phyloP scores from a whole-genome alignment of 2,797 vertebrate genomes.

The Crocodylus rhombifer region DNA sequence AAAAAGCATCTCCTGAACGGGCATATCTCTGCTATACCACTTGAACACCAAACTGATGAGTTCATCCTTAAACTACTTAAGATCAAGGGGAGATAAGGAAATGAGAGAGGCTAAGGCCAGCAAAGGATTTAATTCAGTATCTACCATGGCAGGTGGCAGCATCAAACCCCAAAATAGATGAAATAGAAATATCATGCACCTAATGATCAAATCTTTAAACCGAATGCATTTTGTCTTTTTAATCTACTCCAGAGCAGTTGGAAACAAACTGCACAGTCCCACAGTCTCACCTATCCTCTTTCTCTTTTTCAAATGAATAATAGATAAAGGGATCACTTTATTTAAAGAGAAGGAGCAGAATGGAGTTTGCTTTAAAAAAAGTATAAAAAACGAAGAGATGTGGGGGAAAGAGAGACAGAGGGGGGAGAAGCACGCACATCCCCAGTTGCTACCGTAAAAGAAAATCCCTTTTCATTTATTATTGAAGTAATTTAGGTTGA shows the following conservation, averaged over 20 bases:
- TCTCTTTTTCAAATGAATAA: constrained; percentile 74
- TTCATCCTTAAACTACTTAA: not conserved
- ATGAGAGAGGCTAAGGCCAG: not conserved
- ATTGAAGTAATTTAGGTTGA: constrained; percentile 80
- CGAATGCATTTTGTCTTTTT: constrained; percentile 67
- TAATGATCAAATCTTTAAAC: constrained; percentile 47
- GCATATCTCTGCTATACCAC: rapidly evolving
- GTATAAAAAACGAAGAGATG: not conserved
- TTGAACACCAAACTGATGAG: not conserved
- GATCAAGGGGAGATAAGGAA: rapidly evolving
- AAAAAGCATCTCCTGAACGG: not conserved
- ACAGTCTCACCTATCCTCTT: constrained; percentile 71
- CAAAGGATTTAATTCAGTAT: not conserved
- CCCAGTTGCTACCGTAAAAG: constrained; percentile 61
- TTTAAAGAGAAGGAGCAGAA: constrained; percentile 75
- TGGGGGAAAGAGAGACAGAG: not conserved
- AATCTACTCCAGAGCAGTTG: constrained; percentile 50
- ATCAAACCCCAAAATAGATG: not conserved
- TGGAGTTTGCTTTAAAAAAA: constrained; percentile 69
- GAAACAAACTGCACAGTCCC: constrained; percentile 63
- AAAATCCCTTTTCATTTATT: constrained; percentile 72
- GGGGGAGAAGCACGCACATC: not conserved
- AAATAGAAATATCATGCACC: constrained; percentile 30
- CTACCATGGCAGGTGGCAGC: not conserved
- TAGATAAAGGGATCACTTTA: constrained; percentile 75